Evolutionary conservation across 2,797 vertebrate genomes (phyloP), one percentile per base, ranked within the genome.

Genomic region (Orientallactaga sibirica): DNA sequence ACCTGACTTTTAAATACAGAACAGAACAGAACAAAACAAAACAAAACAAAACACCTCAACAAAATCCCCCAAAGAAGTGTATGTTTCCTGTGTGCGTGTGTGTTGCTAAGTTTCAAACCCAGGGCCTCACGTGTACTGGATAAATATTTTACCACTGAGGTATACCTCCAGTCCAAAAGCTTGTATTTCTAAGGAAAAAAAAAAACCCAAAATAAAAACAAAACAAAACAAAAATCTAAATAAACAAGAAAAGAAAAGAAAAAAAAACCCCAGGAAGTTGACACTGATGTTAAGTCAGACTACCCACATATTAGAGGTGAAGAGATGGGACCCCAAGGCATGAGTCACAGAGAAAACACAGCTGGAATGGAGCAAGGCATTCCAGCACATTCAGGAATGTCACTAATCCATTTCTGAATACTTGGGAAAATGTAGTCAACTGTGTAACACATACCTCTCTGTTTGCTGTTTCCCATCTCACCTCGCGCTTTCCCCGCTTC

Each of bases 261-360:
- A 58, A 86, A 27, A 77, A 29, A 89, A n/a, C n/a, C 12, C 52
- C 14, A 77, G 73, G 71, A 90, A 88, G 37, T 7, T 33, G 79
- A 81, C 70, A 22, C 6, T 62, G 75, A 82, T n/a, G 77, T 87
- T 81, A 91, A 95, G 80, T 48, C 9, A 52, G 75, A 95, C 75
- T 88, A 82, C 78, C 92, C 33, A 87, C 1, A 0, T 82, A 58
- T 81, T 73, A 68, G 22, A 79, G 83, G n/a, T 82, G 80, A 77
- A 91, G 90, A 75, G 81, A 96, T 92, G 84, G 71, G 83, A 95
- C 92, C 80, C 88, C 90, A 90, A 73, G 14, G 48, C 62, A 68
- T 95, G 96, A 97, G 86, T 97, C 95, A 96, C 92, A 95, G 97
- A 92, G 92, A 96, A 96, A 97, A 96, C 94, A 96, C 96, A 96